Evolutionary conservation across 2,888 invertebrate species (phyloP), one percentile per base, ranked within the genome.

Genomic region (Lingula anatina): DNA sequence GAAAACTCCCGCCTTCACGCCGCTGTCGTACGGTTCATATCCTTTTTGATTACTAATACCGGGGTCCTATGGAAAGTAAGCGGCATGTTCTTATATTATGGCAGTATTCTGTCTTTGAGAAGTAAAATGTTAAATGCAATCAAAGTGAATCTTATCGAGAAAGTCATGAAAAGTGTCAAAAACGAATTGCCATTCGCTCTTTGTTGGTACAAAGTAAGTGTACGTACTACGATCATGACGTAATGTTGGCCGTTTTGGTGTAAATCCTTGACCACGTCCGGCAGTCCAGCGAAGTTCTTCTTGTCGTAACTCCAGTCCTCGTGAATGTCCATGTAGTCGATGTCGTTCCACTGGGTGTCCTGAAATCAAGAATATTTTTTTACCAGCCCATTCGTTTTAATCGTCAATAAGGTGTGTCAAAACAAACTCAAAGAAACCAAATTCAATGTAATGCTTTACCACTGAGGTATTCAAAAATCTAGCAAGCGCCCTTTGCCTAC

Each of bases 11-110:
- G 85, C 80, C 56, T 83, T 81, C 0, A 88, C 61, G 0, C 90
- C 90, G 46, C 85, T 82, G 62, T 89, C 89, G 71, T 81, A 90
- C 0, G 90, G 89, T 0, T 83, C 81, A 68, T 90, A 91, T 0
- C 80, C 73, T 18, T 75, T 71, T 0, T 83, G 81, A 0, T 83
- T 86, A 56, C 87, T 87, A n/a, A 90, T 81, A 2, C 89, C 90
- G 0, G 90, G 85, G 73, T 90, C 75, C 68, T 69, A 50, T 1
- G n/a, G n/a, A n/a, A n/a, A n/a, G n/a, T n/a, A n/a, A n/a, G n/a
- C n/a, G n/a, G n/a, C n/a, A n/a, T n/a, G n/a, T n/a, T n/a, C n/a
- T n/a, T n/a, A n/a, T n/a, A n/a, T n/a, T n/a, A n/a, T n/a, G n/a
- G n/a, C n/a, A n/a, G n/a, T n/a, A n/a, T n/a, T n/a, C n/a, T n/a